Conservation (phyloP, 2,113 vertebrate species). For the Actinemys pallida region DNA sequence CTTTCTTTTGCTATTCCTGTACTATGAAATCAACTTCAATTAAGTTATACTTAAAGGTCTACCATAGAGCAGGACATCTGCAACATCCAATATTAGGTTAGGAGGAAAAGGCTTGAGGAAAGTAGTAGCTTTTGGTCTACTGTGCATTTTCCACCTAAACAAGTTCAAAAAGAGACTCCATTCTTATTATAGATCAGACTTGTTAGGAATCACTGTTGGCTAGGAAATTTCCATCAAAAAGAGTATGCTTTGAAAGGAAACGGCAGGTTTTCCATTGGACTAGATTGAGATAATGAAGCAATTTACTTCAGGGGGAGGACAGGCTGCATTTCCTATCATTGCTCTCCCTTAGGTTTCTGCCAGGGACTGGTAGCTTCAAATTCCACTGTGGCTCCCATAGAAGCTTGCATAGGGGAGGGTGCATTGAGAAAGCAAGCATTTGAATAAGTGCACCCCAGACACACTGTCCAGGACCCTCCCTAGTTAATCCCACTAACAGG, state of each 20-base stretch:
- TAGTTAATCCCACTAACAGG: not conserved
- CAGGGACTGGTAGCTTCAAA: not conserved
- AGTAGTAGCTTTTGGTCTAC: not conserved
- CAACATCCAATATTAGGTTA: not conserved
- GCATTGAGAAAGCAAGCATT: not conserved
- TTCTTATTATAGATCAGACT: not conserved
- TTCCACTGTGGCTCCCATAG: not conserved
- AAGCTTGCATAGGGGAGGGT: not conserved
- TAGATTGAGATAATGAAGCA: not conserved
- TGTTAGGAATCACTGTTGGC: not conserved
- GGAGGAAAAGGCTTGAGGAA: not conserved
- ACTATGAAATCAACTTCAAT: not conserved
- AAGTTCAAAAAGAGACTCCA: not conserved
- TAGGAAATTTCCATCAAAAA: constrained; percentile 12
- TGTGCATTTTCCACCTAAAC: not conserved
- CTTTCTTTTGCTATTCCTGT: not conserved
- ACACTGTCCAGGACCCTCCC: not conserved
- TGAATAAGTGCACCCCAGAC: not conserved
- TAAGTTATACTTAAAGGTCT: not conserved
- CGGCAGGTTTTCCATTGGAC: not conserved
- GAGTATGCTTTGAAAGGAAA: not conserved
- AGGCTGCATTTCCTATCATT: not conserved
- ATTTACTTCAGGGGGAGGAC: not conserved
- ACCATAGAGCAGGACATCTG: not conserved
- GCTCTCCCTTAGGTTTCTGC: not conserved